Percentiles rank a stretch among this genome's conserved stretches.
Evolutionary conservation across 1,140 invertebrate genomes (phyloP).

Genomic region (Cotesia vestalis): DNA sequence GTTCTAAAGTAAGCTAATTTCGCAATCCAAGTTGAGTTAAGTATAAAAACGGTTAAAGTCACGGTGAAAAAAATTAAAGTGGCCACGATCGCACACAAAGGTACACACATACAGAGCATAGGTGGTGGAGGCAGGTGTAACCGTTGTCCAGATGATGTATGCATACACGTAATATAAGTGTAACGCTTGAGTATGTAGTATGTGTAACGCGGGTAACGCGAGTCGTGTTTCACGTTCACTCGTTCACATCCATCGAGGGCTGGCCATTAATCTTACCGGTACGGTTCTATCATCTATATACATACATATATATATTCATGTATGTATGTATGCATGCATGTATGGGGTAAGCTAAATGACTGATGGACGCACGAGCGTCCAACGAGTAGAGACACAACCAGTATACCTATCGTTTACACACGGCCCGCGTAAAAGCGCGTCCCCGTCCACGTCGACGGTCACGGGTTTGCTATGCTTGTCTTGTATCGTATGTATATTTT

Average conservation of each 20-base stretch:
- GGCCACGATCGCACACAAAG: not conserved
- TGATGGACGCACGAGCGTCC: slow-evolving; percentile 25
- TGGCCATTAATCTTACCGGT: slow-evolving; percentile 27
- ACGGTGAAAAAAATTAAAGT: slow-evolving; percentile 11
- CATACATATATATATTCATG: no score
- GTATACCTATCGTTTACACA: slow-evolving; percentile 13
- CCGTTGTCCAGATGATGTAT: not conserved
- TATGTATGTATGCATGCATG: no score
- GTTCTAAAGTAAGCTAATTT: not conserved
- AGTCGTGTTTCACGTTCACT: slow-evolving; percentile 31
- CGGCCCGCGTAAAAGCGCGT: slow-evolving; percentile 24
- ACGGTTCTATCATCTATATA: no score
- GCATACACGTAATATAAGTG: not conserved
- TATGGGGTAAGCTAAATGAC: slow-evolving; percentile 25
- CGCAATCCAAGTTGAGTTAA: not conserved
- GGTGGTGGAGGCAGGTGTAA: slow-evolving; percentile 24
- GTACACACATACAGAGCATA: not conserved
- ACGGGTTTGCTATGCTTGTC: slow-evolving; percentile 22
- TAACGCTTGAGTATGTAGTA: not conserved
- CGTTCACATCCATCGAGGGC: slow-evolving; percentile 21
- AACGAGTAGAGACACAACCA: not conserved
- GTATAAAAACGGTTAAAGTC: slow-evolving; percentile 18
- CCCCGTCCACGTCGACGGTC: not conserved
- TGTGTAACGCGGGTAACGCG: slow-evolving; percentile 19
- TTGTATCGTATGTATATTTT: slow-evolving; percentile 8